These are phyloP conservation scores for Meleagris gallopavo DNA, from an alignment of 2,113 vertebrate genomes.

Conservation along the genomic window DNA sequence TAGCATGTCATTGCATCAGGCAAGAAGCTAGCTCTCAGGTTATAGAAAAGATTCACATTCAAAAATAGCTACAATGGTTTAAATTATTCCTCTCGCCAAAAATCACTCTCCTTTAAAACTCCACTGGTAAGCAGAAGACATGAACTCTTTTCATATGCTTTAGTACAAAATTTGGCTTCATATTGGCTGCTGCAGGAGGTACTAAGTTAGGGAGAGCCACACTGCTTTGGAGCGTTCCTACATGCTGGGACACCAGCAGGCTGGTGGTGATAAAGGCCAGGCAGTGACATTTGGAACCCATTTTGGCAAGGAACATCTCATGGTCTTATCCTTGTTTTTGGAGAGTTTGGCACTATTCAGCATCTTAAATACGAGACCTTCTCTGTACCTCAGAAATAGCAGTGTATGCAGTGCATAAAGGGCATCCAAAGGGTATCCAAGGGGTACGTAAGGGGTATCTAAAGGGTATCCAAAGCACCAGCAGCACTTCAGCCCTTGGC, in stretches of 20 bases:
- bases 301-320: background rate
- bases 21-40: background rate
- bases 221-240: background rate
- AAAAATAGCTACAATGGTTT: background rate
- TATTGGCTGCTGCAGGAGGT: background rate
- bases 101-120: background rate
- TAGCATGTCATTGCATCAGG: background rate
- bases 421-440: background rate
- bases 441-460: too few relatives aligned
- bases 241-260: background rate
- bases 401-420: background rate
- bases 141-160: background rate
- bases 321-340: background rate
- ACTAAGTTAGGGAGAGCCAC: background rate
- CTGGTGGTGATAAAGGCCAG: background rate
- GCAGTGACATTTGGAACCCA: background rate
- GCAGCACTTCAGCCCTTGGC: background rate
- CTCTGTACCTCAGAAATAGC: background rate
- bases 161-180: background rate
- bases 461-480: background rate
- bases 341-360: background rate
- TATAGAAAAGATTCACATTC: background rate
- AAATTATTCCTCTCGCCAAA: background rate
- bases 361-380: background rate
- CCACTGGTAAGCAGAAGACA: background rate